Base-by-base conservation (phyloP, 2,888 invertebrate genomes). In the Aphodius granarius region DNA sequence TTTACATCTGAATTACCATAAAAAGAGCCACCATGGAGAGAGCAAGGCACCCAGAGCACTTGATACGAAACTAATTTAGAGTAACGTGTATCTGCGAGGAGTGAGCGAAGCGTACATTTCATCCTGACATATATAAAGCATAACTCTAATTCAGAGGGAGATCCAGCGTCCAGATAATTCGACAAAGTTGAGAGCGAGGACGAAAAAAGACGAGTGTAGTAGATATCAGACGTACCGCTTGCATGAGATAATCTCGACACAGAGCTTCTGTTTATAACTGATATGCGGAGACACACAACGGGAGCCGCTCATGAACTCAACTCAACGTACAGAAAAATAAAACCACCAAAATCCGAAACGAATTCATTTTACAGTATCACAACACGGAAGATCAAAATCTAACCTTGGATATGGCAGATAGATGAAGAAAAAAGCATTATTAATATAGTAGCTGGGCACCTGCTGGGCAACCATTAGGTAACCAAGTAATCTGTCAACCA, bases 401-500 rank as follows among this genome's bases (percentile, higher is more conserved):
- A 43, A 43, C 43, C 43, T 43, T 43, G 43, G 13, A 6, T 43
- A n/a, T n/a, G n/a, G 9, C 9, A 43, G 13, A 43, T 43, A 66
- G 21, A n/a, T n/a, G n/a, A 21, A 18, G 18, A 66, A 20, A 21
- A 6, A 68, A n/a, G n/a, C 68, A 20, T 77, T 78, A 79, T 79
- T 81, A 80, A 80, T 81, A 78, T 80, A 79, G 82, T 81, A 81
- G 82, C 81, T 77, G 78, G 80, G 77, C 80, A 78, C 82, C 81
- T 79, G 81, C 79, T 63, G 82, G 72, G 81, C 76, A 80, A 80
- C 80, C 79, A 78, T 80, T 78, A 77, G 78, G 79, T 81, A 80
- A 80, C 81, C 80, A 78, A 78, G 78, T 78, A 73, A 75, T 75
- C 74, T 74, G 72, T 74, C 80, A 78, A 80, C 80, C 79, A 68